Conservation (phyloP, 2,113 vertebrate genomes). For the Empidonax traillii region DNA sequence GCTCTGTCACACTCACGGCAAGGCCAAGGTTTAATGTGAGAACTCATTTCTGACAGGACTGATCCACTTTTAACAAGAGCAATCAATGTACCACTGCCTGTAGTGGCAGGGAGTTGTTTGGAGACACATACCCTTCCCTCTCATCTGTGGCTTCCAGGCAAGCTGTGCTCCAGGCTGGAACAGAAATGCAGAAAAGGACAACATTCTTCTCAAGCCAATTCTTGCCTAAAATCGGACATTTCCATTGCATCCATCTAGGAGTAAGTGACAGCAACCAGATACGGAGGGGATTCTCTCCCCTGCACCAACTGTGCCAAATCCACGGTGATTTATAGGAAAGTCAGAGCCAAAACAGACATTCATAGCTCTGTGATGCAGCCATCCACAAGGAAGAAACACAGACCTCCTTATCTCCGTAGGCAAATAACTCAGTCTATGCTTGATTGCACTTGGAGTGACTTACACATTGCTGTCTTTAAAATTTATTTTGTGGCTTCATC, state of each 20-base stretch:
- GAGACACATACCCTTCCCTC: not conserved
- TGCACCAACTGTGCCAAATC: not conserved
- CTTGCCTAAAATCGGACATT: not conserved
- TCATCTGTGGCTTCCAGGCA: not conserved
- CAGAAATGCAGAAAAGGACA: not conserved
- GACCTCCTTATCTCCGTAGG: not conserved
- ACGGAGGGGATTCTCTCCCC: not conserved
- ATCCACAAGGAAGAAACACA: not conserved
- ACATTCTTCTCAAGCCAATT: not conserved
- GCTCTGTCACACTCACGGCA: not conserved
- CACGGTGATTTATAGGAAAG: rapidly evolving
- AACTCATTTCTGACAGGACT: not conserved
- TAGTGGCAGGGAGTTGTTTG: not conserved
- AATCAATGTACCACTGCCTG: rapidly evolving
- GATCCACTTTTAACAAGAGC: not conserved
- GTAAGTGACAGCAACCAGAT: not conserved
- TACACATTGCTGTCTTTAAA: not conserved
- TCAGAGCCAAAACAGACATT: not conserved
- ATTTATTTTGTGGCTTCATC: not conserved
- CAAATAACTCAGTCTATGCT: not conserved
- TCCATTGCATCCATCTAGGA: not conserved
- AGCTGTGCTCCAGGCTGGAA: not conserved
- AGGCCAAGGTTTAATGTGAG: not conserved
- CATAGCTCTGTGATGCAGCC: rapidly evolving
- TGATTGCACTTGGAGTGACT: not conserved